These are phyloP conservation scores for Ametastegia equiseti DNA, from an alignment of 2,888 invertebrate genomes.

Conservation along the genomic window DNA sequence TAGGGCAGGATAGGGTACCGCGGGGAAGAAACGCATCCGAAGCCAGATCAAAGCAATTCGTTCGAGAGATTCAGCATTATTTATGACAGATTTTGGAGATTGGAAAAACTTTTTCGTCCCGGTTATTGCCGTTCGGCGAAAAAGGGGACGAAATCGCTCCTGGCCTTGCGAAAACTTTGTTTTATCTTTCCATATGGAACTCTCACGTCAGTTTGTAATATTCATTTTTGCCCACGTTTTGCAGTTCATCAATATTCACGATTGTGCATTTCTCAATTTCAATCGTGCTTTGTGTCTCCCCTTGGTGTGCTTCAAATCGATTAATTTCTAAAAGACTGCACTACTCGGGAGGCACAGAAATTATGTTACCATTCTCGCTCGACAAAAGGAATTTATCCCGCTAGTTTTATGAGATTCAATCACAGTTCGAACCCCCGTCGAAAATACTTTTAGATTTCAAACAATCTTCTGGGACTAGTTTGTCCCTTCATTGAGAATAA, in stretches of 20 bases:
- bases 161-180: background rate
- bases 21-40: conserved; percentile 24
- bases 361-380: background rate
- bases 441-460: background rate
- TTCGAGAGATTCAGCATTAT: conserved; percentile 54
- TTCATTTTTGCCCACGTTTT: background rate
- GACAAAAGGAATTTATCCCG: background rate
- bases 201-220: background rate
- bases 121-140: background rate
- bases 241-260: background rate
- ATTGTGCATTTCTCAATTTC: background rate
- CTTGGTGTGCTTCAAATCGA: background rate
- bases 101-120: conserved; percentile 52
- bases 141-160: conserved; percentile 10
- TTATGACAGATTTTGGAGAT: conserved; percentile 60
- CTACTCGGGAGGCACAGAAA: background rate
- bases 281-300: background rate
- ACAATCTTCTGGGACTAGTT: background rate
- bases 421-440: background rate
- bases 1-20: conserved; percentile 8
- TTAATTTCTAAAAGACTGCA: background rate
- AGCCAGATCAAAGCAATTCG: conserved; percentile 49
- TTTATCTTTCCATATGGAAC: too few relatives aligned
- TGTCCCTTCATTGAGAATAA: conserved; percentile 21
- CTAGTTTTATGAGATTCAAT: conserved; percentile 23